Evolutionary conservation across 2,113 vertebrate genomes (phyloP), one percentile per base, ranked within the genome.

Genomic region (Paraplagusia blochii): DNA sequence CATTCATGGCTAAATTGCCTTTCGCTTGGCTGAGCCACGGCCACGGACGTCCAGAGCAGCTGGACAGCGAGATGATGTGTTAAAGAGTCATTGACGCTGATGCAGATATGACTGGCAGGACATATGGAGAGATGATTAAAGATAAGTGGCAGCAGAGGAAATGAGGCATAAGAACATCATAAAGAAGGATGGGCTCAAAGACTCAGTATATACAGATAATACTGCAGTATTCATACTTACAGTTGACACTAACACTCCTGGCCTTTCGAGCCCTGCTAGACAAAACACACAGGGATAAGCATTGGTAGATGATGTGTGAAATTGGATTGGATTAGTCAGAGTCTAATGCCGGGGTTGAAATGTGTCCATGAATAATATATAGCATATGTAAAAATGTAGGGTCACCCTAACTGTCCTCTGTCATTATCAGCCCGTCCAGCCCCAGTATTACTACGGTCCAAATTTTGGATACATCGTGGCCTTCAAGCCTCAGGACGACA

Each of bases 391-490:
- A 8, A 18, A 43, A 38, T 38, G 1, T 39, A 18, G n/a, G n/a
- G n/a, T n/a, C n/a, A n/a, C n/a, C n/a, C n/a, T n/a, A n/a, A 1
- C 11, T 1, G 7, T 18, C 10, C 53, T 29, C 46, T 18, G 17
- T 38, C n/a, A 13, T 38, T 61, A 33, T 55, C 59, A 99, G 97
- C 95, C 97, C 48, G 92, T 99, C 60, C 91, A 94, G 70, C 91
- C 93, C 45, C 91, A 96, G 86, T 97, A 99, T 82, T 93, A 94
- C 82, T 98, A 93, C 8, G 97, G 96, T n/a, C 90, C 91, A 42
- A 91, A 93, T 67, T 99, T 98, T 71, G 95, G 95, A 70, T 99
- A 99, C 74, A 92, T 97, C 22, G 91, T 99, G 63, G 93, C 95
- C 36, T 99, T 99, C 84, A 96, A 93, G 68, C 92, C 92, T 6